Evolutionary conservation across 2,113 vertebrate genomes (phyloP).

Genomic region (Bucco capensis): DNA sequence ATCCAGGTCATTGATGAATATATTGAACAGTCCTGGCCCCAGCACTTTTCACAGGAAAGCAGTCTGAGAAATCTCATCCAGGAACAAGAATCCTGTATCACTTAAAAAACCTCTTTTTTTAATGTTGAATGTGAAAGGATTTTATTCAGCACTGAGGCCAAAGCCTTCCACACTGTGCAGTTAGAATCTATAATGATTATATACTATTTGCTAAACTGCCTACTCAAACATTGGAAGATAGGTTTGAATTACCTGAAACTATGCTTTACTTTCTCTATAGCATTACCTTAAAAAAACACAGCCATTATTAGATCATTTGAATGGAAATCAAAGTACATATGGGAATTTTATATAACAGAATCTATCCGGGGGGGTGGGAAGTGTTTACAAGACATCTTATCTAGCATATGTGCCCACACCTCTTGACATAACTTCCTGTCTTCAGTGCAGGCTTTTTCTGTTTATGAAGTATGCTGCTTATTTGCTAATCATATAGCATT

Average conservation of each 20-base stretch:
- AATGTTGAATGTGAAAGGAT: background rate
- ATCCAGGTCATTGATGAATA: no score
- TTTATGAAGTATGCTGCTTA: background rate
- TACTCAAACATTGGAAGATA: conserved; percentile 13
- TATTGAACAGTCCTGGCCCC: no score
- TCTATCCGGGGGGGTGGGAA: background rate
- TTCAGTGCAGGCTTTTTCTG: background rate
- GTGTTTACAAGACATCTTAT: conserved; percentile 25
- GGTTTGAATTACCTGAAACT: background rate
- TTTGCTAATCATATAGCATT: background rate
- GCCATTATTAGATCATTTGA: conserved; percentile 28
- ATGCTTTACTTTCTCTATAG: background rate
- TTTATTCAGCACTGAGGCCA: background rate
- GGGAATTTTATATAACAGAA: conserved; percentile 36
- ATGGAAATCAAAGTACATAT: conserved; percentile 50
- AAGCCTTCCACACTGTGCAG: background rate
- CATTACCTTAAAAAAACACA: conserved; percentile 23
- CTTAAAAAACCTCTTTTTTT: background rate
- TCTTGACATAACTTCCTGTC: conserved; percentile 27
- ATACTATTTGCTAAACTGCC: conserved; percentile 22
- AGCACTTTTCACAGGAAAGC: background rate
- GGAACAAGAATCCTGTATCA: background rate
- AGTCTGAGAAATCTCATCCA: background rate
- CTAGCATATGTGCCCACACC: conserved; percentile 10
- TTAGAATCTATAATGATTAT: background rate